These are phyloP conservation scores for Rhabdomys pumilio DNA, from an alignment of 2,797 vertebrate species.

Conservation along the genomic window DNA sequence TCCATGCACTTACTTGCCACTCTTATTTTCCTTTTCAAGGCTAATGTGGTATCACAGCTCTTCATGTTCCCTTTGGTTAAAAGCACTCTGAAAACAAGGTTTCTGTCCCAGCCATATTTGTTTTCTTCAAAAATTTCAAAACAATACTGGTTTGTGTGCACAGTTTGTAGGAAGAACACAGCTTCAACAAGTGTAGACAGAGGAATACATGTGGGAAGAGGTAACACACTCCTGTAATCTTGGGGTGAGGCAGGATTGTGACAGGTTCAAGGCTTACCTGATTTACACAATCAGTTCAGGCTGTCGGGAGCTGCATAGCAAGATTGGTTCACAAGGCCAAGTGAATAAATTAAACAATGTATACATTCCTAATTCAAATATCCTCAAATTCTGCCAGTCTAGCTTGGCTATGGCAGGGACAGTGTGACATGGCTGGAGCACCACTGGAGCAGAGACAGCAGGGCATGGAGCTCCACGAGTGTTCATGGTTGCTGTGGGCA, in stretches of 20 bases:
- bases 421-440: neutral
- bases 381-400: neutral
- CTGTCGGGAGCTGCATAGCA: neutral
- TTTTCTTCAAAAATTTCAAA: conserved; percentile 2
- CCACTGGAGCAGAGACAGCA: neutral
- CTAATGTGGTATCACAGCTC: neutral
- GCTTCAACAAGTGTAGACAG: neutral
- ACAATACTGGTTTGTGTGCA: neutral
- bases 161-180: neutral
- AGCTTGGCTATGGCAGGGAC: neutral
- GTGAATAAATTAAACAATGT: neutral
- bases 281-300: neutral
- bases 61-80: neutral
- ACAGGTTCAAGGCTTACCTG: neutral
- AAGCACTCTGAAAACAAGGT: neutral
- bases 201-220: neutral
- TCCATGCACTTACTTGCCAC: fast-evolving
- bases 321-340: neutral
- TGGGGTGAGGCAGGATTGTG: neutral
- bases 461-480: neutral
- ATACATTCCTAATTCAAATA: neutral
- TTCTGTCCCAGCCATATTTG: neutral
- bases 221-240: neutral
- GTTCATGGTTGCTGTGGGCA: neutral
- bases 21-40: neutral